Evolutionary conservation across 2,888 invertebrate genomes (phyloP).

Genomic region (Phaedon cochleariae): DNA sequence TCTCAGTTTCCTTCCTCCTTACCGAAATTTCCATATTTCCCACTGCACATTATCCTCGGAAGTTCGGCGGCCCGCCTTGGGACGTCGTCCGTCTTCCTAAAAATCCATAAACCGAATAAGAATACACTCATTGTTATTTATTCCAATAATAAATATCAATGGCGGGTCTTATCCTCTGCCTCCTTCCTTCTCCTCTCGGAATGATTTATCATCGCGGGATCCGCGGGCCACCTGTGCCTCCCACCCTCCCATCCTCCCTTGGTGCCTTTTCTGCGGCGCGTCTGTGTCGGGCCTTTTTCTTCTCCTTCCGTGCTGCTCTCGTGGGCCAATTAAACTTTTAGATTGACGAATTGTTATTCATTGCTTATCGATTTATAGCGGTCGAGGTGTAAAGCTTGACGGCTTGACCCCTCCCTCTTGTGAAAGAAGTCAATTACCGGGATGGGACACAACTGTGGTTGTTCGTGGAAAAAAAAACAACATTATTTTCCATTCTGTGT

Average conservation of each 20-base stretch:
- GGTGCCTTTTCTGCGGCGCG: slow-evolving; percentile 24
- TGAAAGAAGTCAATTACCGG: not conserved
- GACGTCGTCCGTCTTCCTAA: slow-evolving; percentile 38
- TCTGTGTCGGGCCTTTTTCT: slow-evolving; percentile 11
- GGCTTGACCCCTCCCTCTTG: not conserved
- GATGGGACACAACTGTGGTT: too few relatives aligned
- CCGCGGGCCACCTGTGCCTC: slow-evolving; percentile 50
- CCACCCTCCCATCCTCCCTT: slow-evolving; percentile 26
- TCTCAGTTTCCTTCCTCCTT: too few relatives aligned
- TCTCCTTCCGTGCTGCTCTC: slow-evolving; percentile 8
- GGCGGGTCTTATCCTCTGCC: slow-evolving; percentile 47
- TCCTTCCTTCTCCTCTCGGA: not conserved
- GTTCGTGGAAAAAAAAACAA: too few relatives aligned
- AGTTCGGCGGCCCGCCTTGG: slow-evolving; percentile 26
- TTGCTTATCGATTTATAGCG: not conserved
- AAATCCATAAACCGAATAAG: slow-evolving; percentile 54
- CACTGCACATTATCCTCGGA: slow-evolving; percentile 13
- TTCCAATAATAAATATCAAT: slow-evolving; percentile 61
- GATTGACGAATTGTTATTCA: slow-evolving; percentile 8
- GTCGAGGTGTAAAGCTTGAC: not conserved
- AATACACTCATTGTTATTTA: slow-evolving; percentile 60
- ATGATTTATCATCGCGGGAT: slow-evolving; percentile 50
- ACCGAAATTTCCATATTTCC: too few relatives aligned
- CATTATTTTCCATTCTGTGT: too few relatives aligned
- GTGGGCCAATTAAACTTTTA: slow-evolving; percentile 31